Evolutionary conservation across 2,888 invertebrate genomes (phyloP).

Genomic region (Maniola hyperantus): DNA sequence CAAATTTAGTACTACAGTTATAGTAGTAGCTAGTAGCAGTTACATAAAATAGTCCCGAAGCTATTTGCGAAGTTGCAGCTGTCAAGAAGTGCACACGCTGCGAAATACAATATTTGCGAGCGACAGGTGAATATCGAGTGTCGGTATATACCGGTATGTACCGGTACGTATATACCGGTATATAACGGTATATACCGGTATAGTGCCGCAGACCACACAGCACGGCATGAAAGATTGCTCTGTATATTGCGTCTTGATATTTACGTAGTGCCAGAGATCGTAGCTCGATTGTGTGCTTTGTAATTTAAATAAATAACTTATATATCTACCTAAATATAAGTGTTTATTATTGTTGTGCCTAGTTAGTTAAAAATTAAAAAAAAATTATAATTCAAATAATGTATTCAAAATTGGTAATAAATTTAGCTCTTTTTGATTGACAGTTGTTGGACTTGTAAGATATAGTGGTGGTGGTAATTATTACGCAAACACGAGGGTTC

Average conservation of each 20-base stretch:
- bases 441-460: no score
- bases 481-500: no score
- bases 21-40: no score
- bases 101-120: constrained; percentile 47
- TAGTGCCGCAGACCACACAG: neutral
- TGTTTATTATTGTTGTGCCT: no score
- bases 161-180: neutral
- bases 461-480: no score
- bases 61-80: constrained; percentile 12
- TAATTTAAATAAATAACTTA: no score
- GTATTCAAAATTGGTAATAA: no score
- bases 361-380: no score
- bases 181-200: neutral
- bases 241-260: neutral
- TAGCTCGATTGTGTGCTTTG: no score
- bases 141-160: neutral
- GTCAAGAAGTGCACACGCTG: constrained; percentile 20
- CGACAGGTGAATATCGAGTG: constrained; percentile 42
- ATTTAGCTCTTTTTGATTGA: no score
- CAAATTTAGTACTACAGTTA: neutral
- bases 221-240: neutral
- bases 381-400: no score
- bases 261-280: neutral
- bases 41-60: neutral
- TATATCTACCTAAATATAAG: no score